phyloP scores from a whole-genome alignment of 2,888 invertebrate species.

The Thyatira batis region DNA sequence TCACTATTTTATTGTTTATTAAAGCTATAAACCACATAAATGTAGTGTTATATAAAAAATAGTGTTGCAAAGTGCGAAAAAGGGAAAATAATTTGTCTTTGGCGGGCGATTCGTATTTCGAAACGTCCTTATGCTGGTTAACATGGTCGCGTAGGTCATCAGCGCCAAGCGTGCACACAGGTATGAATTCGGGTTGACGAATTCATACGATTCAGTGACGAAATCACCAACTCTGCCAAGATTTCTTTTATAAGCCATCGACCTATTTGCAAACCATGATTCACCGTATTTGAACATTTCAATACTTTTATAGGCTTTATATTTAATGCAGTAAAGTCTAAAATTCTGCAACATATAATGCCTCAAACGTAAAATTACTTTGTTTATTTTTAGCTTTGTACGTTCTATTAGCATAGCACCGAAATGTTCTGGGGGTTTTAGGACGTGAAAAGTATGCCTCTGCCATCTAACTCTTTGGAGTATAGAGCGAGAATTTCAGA shows the following conservation, averaged over 20 bases:
- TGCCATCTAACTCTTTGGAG: too few relatives aligned
- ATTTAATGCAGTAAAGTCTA: conserved; percentile 24
- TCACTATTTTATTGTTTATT: too few relatives aligned
- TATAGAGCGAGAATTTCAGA: too few relatives aligned
- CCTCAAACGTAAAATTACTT: background rate
- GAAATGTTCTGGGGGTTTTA: too few relatives aligned
- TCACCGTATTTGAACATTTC: conserved; percentile 25
- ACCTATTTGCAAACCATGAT: conserved; percentile 47
- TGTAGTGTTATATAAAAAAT: too few relatives aligned
- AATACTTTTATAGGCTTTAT: conserved; percentile 20
- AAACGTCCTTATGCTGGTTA: too few relatives aligned
- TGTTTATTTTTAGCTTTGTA: background rate
- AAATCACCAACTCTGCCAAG: conserved; percentile 72
- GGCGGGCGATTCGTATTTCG: too few relatives aligned
- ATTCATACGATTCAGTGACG: conserved; percentile 68
- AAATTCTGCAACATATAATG: conserved; percentile 15
- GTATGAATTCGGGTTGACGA: conserved; percentile 63
- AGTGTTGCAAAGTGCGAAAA: too few relatives aligned
- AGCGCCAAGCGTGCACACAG: conserved; percentile 12
- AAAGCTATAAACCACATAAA: too few relatives aligned
- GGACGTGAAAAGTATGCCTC: too few relatives aligned
- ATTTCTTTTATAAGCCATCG: conserved; percentile 75
- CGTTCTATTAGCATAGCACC: background rate
- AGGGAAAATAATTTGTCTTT: too few relatives aligned
- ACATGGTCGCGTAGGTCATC: background rate